Conservation (phyloP, 2,113 vertebrate genomes). For the Pseudorasbora parva region DNA sequence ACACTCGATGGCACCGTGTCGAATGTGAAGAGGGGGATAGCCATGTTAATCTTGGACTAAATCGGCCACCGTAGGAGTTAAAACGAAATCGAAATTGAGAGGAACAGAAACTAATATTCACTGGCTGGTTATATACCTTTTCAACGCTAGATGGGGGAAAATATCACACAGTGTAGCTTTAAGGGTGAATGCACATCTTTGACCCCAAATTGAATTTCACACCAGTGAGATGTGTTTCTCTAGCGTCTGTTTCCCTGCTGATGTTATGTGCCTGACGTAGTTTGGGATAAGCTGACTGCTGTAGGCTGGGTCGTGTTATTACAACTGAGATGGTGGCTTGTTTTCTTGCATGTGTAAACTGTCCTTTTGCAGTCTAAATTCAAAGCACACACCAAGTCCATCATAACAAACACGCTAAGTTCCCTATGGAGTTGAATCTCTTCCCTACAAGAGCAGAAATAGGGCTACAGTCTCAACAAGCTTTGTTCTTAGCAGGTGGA, state of each 20-base stretch:
- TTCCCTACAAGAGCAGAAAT: constrained; percentile 41
- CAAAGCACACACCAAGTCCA: constrained; percentile 49
- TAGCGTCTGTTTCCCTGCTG: constrained; percentile 41
- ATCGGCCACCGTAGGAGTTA: too few relatives aligned
- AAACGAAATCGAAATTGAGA: too few relatives aligned
- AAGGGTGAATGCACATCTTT: constrained; percentile 30
- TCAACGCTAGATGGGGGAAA: too few relatives aligned
- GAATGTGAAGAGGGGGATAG: too few relatives aligned
- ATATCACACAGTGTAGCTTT: too few relatives aligned
- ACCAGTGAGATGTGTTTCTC: constrained; percentile 24
- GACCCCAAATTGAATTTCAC: constrained; percentile 42
- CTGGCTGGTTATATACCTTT: too few relatives aligned
- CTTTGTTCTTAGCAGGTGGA: constrained; percentile 70
- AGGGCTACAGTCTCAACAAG: constrained; percentile 44
- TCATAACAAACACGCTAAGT: constrained; percentile 59
- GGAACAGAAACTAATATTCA: too few relatives aligned
- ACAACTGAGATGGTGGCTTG: constrained; percentile 41
- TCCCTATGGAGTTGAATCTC: constrained; percentile 53
- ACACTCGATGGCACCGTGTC: too few relatives aligned
- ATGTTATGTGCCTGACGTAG: constrained; percentile 48
- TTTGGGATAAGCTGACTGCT: constrained; percentile 45
- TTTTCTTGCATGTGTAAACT: constrained; percentile 51
- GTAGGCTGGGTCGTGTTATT: constrained; percentile 51
- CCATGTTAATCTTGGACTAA: too few relatives aligned
- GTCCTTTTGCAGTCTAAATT: constrained; percentile 50